phyloP scores from a whole-genome alignment of 2,113 vertebrate genomes.

The Proterorhinus semilunaris region DNA sequence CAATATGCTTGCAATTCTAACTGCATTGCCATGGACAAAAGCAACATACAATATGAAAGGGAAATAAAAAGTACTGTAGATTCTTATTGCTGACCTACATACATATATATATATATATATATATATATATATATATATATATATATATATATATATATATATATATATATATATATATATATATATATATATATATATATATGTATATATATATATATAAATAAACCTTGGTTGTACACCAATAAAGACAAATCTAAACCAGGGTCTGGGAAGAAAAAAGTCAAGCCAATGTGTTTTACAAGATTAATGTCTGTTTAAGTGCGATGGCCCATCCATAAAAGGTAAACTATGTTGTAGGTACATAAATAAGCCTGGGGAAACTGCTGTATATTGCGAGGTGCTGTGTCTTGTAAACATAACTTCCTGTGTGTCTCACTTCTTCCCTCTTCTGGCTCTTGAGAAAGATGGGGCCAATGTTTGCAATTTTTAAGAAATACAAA shows the following conservation, averaged over 20 bases:
- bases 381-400: conserved; percentile 42
- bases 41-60: no score
- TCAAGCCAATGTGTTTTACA: conserved; percentile 37
- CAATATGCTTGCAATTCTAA: no score
- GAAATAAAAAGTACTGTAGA: no score
- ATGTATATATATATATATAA: no score
- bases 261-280: not conserved
- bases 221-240: no score
- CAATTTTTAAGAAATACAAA: conserved; percentile 22
- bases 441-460: conserved; percentile 20
- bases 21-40: no score
- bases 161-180: no score
- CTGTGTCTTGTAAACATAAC: conserved; percentile 51
- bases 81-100: no score
- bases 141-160: no score
- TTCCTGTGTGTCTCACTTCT: conserved; percentile 42
- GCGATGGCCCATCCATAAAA: conserved; percentile 58
- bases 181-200: no score
- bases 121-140: no score
- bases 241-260: not conserved
- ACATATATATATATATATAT: no score
- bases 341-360: conserved; percentile 63
- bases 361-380: conserved; percentile 60
- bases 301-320: conserved; percentile 39
- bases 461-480: conserved; percentile 14